A percentile compares a stretch with the other conserved stretches of the same genome.
Evolutionary conservation across 1,140 invertebrate species (phyloP).

Genomic region (Pemphigus obesinymphae): DNA sequence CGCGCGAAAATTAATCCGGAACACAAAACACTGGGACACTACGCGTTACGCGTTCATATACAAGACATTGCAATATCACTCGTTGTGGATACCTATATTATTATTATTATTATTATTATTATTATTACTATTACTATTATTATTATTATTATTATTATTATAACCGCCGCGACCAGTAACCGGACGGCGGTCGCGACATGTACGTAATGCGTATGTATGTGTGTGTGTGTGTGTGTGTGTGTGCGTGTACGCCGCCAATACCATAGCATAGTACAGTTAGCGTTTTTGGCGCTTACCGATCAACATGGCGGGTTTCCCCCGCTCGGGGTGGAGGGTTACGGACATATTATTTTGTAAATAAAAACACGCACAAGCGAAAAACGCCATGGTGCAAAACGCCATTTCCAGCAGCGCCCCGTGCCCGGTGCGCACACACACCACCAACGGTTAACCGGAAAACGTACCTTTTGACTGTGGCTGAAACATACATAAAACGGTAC

Average conservation of each 20-base stretch:
- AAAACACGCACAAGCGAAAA: neutral
- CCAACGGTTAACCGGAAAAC: neutral
- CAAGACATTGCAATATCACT: no score
- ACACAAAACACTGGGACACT: neutral
- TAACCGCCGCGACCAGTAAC: conserved; percentile 27
- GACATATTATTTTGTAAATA: conserved; percentile 15
- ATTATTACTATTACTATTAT: neutral
- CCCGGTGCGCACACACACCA: neutral
- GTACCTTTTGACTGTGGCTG: conserved; percentile 35
- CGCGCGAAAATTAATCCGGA: neutral
- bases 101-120: no score
- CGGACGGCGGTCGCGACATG: conserved; percentile 9
- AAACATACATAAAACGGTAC: conserved; percentile 41
- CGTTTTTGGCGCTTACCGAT: conserved; percentile 41
- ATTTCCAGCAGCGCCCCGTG: neutral
- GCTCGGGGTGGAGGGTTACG: neutral
- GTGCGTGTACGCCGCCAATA: neutral
- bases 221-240: neutral
- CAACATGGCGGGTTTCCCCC: conserved; percentile 38
- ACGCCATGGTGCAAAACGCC: neutral
- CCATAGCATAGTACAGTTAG: neutral
- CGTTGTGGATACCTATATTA: no score
- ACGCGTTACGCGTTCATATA: neutral
- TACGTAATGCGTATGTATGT: neutral
- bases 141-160: neutral